Base-by-base conservation (phyloP, 1,140 invertebrate genomes). In the Leptinotarsa undecemlineata region DNA sequence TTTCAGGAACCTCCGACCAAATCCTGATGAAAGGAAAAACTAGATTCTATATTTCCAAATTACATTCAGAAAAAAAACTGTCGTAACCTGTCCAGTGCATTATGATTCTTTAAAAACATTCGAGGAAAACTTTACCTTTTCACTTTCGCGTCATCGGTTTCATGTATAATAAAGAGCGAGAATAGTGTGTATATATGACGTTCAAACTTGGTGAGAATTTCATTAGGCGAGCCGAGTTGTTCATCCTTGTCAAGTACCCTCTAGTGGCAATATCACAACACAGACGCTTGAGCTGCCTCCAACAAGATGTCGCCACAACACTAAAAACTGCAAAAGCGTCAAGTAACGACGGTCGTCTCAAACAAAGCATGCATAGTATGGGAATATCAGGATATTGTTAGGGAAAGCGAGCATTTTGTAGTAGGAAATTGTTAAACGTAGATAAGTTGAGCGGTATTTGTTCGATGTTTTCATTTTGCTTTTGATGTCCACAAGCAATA, bases 251-350 rank as follows among this genome's bases (percentile, higher is more conserved):
- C 15, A 57, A 57, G 4, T 63, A 71, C 74, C 74, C 74, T 76
- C 74, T 76, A 15, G 60, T 23, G 57, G 74, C 19, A 68, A 72
- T 33, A 72, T 68, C 63, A 66, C 51, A 72, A 60, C 70, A 68
- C 57, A 72, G 20, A 8, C 47, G 42, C 33, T 76, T 67, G 23
- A 76, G 74, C 74, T 64, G 64, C 64, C 47, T 72, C 42, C 66
- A 62, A 21, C 21, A 57, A 71, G 74, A 71, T 76, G 74, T 71
- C 74, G 74, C 74, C 47, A 76, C 66, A 14, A 68, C 42, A 47
- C 33, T 47, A 47, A 15, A 15, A 68, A 68, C 23, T 19, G 66
- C n/a, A 66, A 66, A 62, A 68, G 33, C 66, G 5, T 1, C 15
- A 68, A 68, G 1, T 17, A 33, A 3, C 33, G 66, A 17, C 42